Conservation (phyloP, 2,888 invertebrate species). For the Melipona beecheii region DNA sequence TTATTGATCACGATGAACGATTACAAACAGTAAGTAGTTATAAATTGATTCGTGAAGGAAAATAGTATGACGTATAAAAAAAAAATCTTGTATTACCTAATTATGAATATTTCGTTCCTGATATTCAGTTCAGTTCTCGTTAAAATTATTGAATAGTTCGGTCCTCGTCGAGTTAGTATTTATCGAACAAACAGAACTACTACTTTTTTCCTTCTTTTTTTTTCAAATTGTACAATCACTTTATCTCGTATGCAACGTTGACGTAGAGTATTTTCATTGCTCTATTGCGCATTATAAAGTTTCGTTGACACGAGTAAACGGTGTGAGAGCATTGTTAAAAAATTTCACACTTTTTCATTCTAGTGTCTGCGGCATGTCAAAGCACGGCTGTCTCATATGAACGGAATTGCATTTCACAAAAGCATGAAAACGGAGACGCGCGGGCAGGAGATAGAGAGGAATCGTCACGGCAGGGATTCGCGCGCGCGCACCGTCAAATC, state of each 20-base stretch:
- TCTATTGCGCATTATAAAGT: background rate
- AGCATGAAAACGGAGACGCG: constrained; percentile 43
- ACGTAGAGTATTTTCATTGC: background rate
- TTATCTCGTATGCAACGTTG: background rate
- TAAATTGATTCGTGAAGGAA: background rate
- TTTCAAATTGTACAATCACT: background rate
- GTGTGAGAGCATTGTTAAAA: constrained; percentile 25
- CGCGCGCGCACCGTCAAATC: constrained; percentile 16
- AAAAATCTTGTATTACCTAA: background rate
- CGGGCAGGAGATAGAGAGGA: constrained; percentile 17
- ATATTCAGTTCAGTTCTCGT: background rate
- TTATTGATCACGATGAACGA: background rate
- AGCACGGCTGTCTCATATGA: constrained; percentile 29
- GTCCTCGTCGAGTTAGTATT: background rate
- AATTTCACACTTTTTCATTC: constrained; percentile 23
- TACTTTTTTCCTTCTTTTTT: too few relatives aligned
- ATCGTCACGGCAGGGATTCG: background rate
- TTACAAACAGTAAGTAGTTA: background rate
- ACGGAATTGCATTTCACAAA: constrained; percentile 45
- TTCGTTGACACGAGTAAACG: background rate
- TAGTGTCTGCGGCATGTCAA: constrained; percentile 44
- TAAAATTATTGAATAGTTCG: background rate
- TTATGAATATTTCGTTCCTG: background rate
- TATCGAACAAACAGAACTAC: background rate
- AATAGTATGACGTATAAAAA: background rate